Conservation (phyloP, 2,797 vertebrate species). For the Enteromius paludinosus region DNA sequence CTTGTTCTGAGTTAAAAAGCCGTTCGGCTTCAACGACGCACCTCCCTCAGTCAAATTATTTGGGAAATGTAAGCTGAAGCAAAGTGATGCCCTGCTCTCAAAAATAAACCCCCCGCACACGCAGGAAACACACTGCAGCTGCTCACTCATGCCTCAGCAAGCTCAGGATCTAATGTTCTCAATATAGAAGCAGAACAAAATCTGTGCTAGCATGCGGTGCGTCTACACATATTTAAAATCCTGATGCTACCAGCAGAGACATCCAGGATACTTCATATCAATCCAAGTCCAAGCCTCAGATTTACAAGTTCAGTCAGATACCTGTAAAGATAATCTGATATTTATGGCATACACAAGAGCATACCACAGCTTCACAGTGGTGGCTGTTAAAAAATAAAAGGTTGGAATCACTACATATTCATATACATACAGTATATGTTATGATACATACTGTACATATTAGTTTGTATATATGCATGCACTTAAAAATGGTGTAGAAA, state of each 20-base stretch:
- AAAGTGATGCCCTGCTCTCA: conserved; percentile 42
- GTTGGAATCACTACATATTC: neutral
- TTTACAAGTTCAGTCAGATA: neutral
- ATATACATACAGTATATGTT: neutral
- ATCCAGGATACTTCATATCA: neutral
- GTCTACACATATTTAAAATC: conserved; percentile 18
- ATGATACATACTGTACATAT: neutral
- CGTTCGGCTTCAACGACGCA: neutral
- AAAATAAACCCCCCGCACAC: conserved; percentile 23
- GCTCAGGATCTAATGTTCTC: conserved; percentile 47
- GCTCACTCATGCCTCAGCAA: conserved; percentile 53
- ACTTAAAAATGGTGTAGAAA: neutral
- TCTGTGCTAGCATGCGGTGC: conserved; percentile 40
- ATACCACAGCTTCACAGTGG: neutral
- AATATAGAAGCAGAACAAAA: conserved; percentile 48
- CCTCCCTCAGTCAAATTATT: conserved; percentile 42
- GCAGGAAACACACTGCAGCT: conserved; percentile 38
- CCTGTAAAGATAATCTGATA: neutral
- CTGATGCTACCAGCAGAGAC: conserved; percentile 10
- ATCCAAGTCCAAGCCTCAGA: neutral
- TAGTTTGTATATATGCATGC: neutral
- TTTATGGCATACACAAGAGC: neutral
- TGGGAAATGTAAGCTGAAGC: conserved; percentile 26
- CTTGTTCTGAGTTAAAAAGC: conserved; percentile 12
- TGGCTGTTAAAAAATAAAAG: neutral